phyloP scores from a whole-genome alignment of 2,113 vertebrate species.

The Calyptomena viridis region DNA sequence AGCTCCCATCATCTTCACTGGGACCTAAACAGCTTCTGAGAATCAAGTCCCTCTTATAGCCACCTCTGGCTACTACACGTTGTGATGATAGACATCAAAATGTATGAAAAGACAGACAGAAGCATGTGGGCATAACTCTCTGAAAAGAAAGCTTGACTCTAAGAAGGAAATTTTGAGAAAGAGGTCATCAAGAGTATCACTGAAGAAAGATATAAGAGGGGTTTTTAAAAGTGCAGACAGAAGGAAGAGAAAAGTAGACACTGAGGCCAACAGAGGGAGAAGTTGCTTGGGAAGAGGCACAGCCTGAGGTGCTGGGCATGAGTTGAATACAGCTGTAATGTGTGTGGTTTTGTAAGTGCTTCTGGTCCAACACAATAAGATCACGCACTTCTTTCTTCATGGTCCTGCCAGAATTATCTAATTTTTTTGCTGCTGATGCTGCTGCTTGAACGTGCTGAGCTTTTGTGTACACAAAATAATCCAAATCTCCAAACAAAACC shows the following conservation, averaged over 20 bases:
- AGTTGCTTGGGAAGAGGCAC: neutral
- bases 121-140: neutral
- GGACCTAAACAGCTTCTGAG: neutral
- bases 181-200: neutral
- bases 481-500: neutral
- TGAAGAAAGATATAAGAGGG: neutral
- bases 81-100: neutral
- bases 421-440: neutral
- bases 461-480: neutral
- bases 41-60: neutral
- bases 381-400: neutral
- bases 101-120: neutral
- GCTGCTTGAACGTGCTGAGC: neutral
- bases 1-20: neutral
- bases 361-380: neutral
- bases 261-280: neutral
- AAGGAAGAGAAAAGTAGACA: neutral
- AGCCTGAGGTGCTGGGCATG: neutral
- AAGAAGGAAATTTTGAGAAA: neutral
- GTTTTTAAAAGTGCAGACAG: neutral
- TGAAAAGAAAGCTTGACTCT: neutral
- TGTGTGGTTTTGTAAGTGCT: neutral
- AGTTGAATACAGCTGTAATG: neutral
- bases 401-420: neutral
- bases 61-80: neutral